Conservation (phyloP, 1,140 invertebrate genomes). For the Sarcophaga peregrina region DNA sequence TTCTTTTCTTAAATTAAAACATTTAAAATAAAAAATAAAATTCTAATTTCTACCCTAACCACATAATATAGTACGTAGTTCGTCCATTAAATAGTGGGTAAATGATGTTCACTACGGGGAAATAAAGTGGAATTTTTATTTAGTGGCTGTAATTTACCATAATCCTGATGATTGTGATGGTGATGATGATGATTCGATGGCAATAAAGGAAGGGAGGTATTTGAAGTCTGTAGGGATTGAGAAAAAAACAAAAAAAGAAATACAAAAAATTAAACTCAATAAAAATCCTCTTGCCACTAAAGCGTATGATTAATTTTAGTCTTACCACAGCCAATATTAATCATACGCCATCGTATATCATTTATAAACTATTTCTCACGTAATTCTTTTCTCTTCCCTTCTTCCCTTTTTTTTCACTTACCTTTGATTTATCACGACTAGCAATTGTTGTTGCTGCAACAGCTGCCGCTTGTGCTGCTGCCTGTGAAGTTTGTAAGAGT, state of each 20-base stretch:
- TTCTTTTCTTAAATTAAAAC: slow-evolving; percentile 3
- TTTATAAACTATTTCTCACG: background rate
- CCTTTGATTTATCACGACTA: slow-evolving; percentile 65
- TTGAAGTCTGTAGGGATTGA: slow-evolving; percentile 56
- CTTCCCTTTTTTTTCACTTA: slow-evolving; percentile 29
- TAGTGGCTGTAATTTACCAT: slow-evolving; percentile 59
- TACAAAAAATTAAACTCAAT: background rate
- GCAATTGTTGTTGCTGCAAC: slow-evolving; percentile 52
- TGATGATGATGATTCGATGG: slow-evolving; percentile 63
- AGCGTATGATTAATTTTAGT: background rate
- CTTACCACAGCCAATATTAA: background rate
- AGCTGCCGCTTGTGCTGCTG: slow-evolving; percentile 53
- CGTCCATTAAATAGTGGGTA: slow-evolving; percentile 58
- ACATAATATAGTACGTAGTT: background rate
- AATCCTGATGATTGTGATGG: slow-evolving; percentile 56
- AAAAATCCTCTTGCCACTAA: background rate
- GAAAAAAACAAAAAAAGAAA: background rate
- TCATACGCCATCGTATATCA: background rate
- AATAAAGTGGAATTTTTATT: slow-evolving; percentile 61
- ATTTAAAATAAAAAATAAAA: slow-evolving; percentile 30
- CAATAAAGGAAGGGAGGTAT: slow-evolving; percentile 64
- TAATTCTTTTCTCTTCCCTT: background rate
- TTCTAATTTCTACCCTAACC: background rate
- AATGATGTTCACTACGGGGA: slow-evolving; percentile 64
- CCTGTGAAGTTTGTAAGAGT: slow-evolving; percentile 33